Percentiles rank a stretch among this genome's conserved stretches.
These are phyloP conservation scores for Geococcyx californianus DNA, from an alignment of 2,113 vertebrate genomes.

Conservation along the genomic window DNA sequence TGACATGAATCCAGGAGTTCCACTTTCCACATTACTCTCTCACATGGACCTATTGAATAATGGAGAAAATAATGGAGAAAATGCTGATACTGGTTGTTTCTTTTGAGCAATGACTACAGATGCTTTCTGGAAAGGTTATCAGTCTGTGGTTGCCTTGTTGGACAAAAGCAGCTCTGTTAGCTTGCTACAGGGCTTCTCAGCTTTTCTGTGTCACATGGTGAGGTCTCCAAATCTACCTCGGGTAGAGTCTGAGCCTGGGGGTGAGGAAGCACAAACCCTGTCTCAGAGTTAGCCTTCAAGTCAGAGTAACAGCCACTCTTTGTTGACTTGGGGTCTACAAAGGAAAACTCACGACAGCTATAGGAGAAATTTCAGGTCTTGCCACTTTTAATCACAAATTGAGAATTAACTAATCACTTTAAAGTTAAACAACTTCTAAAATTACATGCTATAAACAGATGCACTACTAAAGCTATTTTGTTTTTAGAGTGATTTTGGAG, in stretches of 20 bases:
- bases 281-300: background rate
- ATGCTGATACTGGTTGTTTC: background rate
- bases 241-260: background rate
- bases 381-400: conserved; percentile 27
- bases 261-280: background rate
- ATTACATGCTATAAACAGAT: conserved; percentile 53
- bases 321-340: background rate
- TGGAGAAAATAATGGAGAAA: background rate
- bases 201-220: background rate
- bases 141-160: background rate
- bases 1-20: background rate
- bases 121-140: background rate
- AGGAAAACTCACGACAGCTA: background rate
- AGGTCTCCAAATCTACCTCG: background rate
- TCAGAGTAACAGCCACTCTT: background rate
- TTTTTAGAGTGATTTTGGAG: conserved; percentile 55
- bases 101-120: background rate
- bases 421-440: conserved; percentile 56
- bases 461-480: conserved; percentile 40
- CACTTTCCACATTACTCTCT: background rate
- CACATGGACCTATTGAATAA: background rate
- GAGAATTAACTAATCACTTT: conserved; percentile 43
- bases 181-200: background rate
- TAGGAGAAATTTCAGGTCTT: background rate
- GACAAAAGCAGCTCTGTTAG: background rate